These are phyloP conservation scores for Apamea anceps DNA, from an alignment of 2,888 invertebrate species.

Conservation along the genomic window DNA sequence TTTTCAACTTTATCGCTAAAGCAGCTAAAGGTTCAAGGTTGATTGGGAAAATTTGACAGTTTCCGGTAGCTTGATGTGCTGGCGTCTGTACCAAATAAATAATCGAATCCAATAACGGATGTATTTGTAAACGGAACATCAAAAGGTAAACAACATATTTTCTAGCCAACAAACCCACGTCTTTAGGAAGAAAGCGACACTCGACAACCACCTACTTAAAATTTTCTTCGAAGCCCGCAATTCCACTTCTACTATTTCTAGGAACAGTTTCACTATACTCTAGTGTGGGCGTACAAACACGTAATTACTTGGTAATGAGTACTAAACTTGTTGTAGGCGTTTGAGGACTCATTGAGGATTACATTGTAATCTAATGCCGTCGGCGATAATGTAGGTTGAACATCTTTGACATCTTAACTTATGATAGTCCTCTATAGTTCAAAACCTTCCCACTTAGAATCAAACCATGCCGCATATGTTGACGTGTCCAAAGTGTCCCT, in stretches of 20 bases:
- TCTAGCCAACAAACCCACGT: not conserved
- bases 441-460: not conserved
- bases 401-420: not conserved
- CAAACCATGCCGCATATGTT: not conserved
- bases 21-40: too few relatives aligned
- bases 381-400: not conserved
- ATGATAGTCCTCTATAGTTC: not conserved
- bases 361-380: constrained; percentile 7
- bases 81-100: not conserved
- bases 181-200: constrained; percentile 30
- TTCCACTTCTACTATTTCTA: constrained; percentile 27
- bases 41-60: not conserved
- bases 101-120: not conserved
- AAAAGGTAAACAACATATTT: not conserved
- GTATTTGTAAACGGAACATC: not conserved
- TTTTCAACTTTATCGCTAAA: too few relatives aligned
- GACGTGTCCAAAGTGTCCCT: too few relatives aligned
- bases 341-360: constrained; percentile 21
- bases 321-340: constrained; percentile 34
- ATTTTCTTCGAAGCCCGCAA: constrained; percentile 26
- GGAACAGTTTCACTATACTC: constrained; percentile 37
- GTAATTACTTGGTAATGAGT: constrained; percentile 32
- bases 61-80: too few relatives aligned
- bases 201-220: constrained; percentile 9
- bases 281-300: constrained; percentile 24